These are phyloP conservation scores for Calliphora vomitoria DNA, from an alignment of 2,888 invertebrate species.

Conservation along the genomic window DNA sequence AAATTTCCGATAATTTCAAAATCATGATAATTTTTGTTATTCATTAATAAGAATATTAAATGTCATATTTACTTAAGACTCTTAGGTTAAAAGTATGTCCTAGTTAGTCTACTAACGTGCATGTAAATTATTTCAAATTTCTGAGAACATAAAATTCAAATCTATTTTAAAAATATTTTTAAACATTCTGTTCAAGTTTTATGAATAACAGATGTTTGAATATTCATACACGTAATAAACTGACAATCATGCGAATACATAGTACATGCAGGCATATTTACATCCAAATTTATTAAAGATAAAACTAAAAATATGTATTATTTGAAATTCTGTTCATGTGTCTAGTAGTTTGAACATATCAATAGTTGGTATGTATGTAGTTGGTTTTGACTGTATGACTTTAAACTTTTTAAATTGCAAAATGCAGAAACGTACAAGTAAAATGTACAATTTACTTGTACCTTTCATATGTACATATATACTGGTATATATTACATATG, in stretches of 20 bases:
- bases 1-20: no score
- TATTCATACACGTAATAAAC: neutral
- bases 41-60: no score
- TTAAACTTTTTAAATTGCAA: conserved; percentile 19
- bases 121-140: no score
- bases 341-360: neutral
- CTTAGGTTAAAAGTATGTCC: no score
- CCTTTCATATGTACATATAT: no score
- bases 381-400: neutral
- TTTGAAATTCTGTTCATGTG: neutral
- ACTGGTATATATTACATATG: neutral
- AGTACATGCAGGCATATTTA: neutral
- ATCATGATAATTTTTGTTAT: no score
- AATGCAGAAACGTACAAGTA: neutral
- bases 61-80: no score
- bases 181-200: neutral
- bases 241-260: neutral
- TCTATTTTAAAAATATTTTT: neutral
- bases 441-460: neutral
- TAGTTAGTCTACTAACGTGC: no score
- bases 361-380: neutral
- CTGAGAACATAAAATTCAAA: no score
- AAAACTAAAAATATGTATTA: neutral
- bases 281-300: neutral
- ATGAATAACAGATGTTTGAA: neutral